Conservation (phyloP, 2,797 vertebrate species). For the Sandelia bainsii region DNA sequence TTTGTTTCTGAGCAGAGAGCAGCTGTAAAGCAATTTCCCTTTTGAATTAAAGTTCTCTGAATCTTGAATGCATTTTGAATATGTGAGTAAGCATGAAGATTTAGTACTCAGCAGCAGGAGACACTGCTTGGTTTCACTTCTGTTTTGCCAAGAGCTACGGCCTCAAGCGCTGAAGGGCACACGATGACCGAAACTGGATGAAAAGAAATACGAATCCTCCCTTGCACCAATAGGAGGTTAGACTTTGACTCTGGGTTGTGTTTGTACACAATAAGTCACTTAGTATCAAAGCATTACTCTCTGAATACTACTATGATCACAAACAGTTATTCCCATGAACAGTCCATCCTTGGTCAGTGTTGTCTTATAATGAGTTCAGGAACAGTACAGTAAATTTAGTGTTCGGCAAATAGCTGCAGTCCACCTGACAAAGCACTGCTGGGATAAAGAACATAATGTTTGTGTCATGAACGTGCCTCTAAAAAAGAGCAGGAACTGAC, state of each 20-base stretch:
- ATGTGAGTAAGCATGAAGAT: not conserved
- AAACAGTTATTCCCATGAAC: not conserved
- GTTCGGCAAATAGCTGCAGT: not conserved
- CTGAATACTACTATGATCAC: not conserved
- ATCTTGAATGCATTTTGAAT: not conserved
- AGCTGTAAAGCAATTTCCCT: too few species aligned
- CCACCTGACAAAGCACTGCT: not conserved
- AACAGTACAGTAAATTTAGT: constrained; percentile 1
- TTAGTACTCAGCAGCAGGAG: not conserved
- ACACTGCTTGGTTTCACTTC: not conserved
- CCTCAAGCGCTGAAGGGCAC: constrained; percentile 11
- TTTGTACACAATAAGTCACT: not conserved
- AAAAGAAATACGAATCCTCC: constrained; percentile 22
- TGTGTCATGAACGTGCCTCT: not conserved
- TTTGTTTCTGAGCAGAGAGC: too few species aligned
- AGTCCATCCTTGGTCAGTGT: not conserved
- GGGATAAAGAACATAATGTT: not conserved
- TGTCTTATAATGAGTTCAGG: constrained; percentile 1
- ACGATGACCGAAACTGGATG: constrained; percentile 9
- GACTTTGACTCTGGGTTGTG: not conserved
- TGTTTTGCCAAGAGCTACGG: not conserved
- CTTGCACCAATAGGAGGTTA: constrained; percentile 9
- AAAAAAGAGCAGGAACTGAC: constrained; percentile 4
- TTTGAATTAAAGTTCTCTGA: too few species aligned
- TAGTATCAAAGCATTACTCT: constrained; percentile 5